Evolutionary conservation across 2,797 vertebrate genomes (phyloP), one percentile per base, ranked within the genome.

Genomic region (Sebastes jordani): DNA sequence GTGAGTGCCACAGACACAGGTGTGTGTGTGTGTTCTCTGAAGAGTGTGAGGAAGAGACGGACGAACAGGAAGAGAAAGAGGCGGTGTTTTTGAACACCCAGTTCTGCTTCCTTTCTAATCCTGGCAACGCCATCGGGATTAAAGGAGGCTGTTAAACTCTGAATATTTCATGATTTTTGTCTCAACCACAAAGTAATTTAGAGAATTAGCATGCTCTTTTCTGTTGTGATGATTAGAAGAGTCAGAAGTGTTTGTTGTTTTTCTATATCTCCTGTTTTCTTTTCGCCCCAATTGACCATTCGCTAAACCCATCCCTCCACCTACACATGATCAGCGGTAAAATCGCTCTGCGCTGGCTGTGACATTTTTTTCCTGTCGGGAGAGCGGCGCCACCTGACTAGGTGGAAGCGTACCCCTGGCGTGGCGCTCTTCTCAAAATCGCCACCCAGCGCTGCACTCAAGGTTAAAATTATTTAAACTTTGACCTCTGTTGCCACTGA

Each of bases 121-220:
- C 84, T 78, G 86, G 80, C 78, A 71, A 63, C 65, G 81, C 74
- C 78, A 13, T 14, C 84, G 73, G 88, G 91, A 93, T 92, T 89
- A 89, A 82, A 86, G 61, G 70, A 85, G 71, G 76, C 76, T 69
- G 82, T 83, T 83, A 49, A 74, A 80, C 69, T 84, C 83, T 89
- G 75, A 88, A 91, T 93, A 82, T 92, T 90, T 91, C 86, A 91
- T 90, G 86, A 86, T 82, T 86, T 64, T 60, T 71, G 58, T 88
- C 46, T 89, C 88, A 80, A 27, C 30, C 11, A 27, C 55, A 42
- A 70, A 70, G n/a, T 83, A 59, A 70, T 81, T 30, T 52, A 52
- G 78, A 78, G 80, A 52, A 76, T 81, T 71, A 83, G 64, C 68
- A 23, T 30, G 30, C 62, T 65, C 6, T 54, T 78, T 49, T 71